Percentiles rank a stretch among this genome's conserved stretches.
These are phyloP conservation scores for Chaetodon auriga DNA, from an alignment of 2,113 vertebrate species.

Conservation along the genomic window DNA sequence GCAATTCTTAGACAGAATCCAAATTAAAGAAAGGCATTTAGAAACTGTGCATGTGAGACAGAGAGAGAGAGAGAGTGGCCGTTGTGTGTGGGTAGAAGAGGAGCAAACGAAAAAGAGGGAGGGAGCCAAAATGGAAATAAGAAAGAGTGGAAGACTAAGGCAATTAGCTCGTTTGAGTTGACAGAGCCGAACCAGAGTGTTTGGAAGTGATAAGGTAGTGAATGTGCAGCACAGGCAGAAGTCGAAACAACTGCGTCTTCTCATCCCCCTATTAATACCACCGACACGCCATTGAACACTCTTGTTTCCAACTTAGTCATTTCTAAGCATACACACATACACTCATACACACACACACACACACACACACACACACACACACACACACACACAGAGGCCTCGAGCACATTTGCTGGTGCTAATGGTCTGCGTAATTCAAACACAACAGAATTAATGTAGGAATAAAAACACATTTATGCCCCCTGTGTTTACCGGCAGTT, in stretches of 20 bases:
- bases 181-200: conserved; percentile 73
- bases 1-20: conserved; percentile 61
- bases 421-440: conserved; percentile 80
- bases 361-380: conserved; percentile 9
- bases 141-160: conserved; percentile 66
- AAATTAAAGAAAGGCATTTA: conserved; percentile 65
- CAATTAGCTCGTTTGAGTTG: conserved; percentile 78
- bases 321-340: conserved; percentile 53
- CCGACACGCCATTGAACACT: conserved; percentile 60
- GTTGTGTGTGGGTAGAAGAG: conserved; percentile 51
- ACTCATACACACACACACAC: neutral
- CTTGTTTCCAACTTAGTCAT: conserved; percentile 65
- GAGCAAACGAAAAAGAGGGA: conserved; percentile 23
- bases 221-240: conserved; percentile 64
- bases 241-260: conserved; percentile 63
- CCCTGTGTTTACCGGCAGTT: conserved; percentile 63
- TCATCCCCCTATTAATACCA: conserved; percentile 71
- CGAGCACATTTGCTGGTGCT: conserved; percentile 64
- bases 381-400: conserved; percentile 22
- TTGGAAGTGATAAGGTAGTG: conserved; percentile 74
- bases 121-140: conserved; percentile 64
- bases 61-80: conserved; percentile 30
- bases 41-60: conserved; percentile 44
- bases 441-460: conserved; percentile 71
- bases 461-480: conserved; percentile 70